Conservation (phyloP, 2,113 vertebrate genomes). For the Stegostoma tigrinum region DNA sequence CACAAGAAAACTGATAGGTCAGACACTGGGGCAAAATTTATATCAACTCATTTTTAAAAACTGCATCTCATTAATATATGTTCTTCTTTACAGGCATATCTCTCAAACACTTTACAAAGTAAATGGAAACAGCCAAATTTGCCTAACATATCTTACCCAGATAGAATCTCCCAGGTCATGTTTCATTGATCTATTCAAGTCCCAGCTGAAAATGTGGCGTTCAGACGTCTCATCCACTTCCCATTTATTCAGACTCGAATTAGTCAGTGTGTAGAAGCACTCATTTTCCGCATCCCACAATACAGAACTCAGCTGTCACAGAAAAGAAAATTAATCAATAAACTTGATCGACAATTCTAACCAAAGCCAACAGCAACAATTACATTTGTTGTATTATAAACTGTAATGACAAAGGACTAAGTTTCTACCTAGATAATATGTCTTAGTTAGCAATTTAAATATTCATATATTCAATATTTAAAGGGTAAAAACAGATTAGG, state of each 20-base stretch:
- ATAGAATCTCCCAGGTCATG: slow-evolving; percentile 81
- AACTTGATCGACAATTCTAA: not conserved
- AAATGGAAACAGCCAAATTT: not conserved
- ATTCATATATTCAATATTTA: not conserved
- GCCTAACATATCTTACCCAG: slow-evolving; percentile 67
- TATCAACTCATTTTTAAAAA: not conserved
- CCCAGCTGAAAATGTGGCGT: slow-evolving; percentile 76
- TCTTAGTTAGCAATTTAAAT: not conserved
- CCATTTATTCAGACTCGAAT: slow-evolving; percentile 77
- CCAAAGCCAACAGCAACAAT: not conserved
- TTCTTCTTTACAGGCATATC: not conserved
- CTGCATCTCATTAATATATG: not conserved
- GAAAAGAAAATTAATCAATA: not conserved
- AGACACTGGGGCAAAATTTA: not conserved
- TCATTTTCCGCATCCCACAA: slow-evolving; percentile 67
- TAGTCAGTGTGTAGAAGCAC: slow-evolving; percentile 75
- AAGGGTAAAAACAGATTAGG: not conserved
- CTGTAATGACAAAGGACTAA: not conserved
- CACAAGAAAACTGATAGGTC: not conserved
- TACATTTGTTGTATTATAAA: too few relatives aligned
- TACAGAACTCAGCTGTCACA: slow-evolving; percentile 69
- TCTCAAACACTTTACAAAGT: too few relatives aligned
- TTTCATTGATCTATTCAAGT: slow-evolving; percentile 61
- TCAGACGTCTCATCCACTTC: slow-evolving; percentile 76
- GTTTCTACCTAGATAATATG: not conserved